These are phyloP conservation scores for Chrysochloris asiatica DNA, from an alignment of 2,113 vertebrate genomes.

Conservation along the genomic window DNA sequence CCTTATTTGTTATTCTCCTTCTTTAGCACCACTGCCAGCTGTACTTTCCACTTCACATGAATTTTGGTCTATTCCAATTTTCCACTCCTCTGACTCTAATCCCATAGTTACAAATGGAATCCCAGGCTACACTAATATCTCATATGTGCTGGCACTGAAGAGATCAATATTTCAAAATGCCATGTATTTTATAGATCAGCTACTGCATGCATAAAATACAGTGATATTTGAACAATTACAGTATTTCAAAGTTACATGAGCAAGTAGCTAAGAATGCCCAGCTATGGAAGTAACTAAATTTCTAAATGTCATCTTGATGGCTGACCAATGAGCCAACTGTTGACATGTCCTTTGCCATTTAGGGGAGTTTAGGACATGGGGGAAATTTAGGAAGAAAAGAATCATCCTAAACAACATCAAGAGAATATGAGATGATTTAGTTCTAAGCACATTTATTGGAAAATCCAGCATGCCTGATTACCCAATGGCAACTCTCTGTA, in stretches of 20 bases:
- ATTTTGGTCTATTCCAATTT: conserved; percentile 87
- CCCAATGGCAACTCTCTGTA: background rate
- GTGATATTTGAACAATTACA: conserved; percentile 70
- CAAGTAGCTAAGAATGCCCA: background rate
- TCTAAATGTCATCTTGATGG: background rate
- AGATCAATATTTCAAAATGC: conserved; percentile 88
- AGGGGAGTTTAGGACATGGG: background rate
- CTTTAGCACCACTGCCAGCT: conserved; percentile 78
- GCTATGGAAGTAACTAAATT: background rate
- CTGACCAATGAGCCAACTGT: background rate
- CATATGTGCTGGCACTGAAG: conserved; percentile 80
- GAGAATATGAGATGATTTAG: background rate
- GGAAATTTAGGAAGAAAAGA: conserved; percentile 34
- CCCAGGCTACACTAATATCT: conserved; percentile 84
- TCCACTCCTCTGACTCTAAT: conserved; percentile 87
- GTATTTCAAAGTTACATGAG: conserved; percentile 65
- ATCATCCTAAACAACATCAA: background rate
- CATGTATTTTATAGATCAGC: conserved; percentile 85
- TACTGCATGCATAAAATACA: conserved; percentile 78
- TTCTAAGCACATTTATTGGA: background rate
- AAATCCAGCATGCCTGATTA: background rate
- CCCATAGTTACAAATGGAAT: conserved; percentile 84
- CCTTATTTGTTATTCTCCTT: conserved; percentile 79
- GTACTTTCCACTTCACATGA: conserved; percentile 83
- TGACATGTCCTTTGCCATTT: conserved; percentile 6